Conservation (phyloP, 2,797 vertebrate genomes). For the Bothrops alternatus region DNA sequence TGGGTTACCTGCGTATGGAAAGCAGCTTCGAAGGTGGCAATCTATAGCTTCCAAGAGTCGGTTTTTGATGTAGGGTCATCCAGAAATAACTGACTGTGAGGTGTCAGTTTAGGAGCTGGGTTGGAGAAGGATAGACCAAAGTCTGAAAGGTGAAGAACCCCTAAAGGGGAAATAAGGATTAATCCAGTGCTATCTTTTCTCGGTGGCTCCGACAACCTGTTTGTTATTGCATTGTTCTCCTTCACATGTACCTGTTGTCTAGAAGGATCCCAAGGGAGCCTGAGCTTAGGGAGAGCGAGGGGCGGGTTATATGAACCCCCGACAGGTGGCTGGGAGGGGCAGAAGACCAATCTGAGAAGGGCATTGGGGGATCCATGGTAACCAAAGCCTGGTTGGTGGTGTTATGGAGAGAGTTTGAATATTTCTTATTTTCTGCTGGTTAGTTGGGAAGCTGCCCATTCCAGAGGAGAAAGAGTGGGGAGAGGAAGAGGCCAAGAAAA, state of each 20-base stretch:
- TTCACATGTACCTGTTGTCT: slow-evolving; percentile 33
- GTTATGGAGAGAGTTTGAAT: slow-evolving; percentile 23
- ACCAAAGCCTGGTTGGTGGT: not conserved
- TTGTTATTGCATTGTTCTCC: slow-evolving; percentile 16
- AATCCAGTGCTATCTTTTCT: not conserved
- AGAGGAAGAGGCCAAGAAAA: slow-evolving; percentile 13
- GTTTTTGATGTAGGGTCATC: not conserved
- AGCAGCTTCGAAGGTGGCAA: not conserved
- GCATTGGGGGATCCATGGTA: slow-evolving; percentile 31
- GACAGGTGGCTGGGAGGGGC: slow-evolving; percentile 39
- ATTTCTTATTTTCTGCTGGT: slow-evolving; percentile 33
- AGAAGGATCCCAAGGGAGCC: slow-evolving; percentile 28
- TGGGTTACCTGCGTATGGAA: not conserved
- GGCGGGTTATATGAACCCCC: slow-evolving; percentile 33
- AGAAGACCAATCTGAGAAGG: not conserved
- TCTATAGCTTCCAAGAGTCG: slow-evolving; percentile 3
- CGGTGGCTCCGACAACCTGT: not conserved
- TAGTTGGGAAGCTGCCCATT: slow-evolving; percentile 33
- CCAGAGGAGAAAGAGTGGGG: not conserved
- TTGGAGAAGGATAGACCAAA: not conserved
- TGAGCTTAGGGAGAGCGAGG: not conserved
- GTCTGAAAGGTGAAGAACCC: not conserved
- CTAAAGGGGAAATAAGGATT: not conserved
- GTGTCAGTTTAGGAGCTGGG: not conserved
- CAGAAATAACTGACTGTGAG: not conserved